Base-by-base conservation (phyloP, 2,888 invertebrate genomes). In the Leptopterna dolabrata region DNA sequence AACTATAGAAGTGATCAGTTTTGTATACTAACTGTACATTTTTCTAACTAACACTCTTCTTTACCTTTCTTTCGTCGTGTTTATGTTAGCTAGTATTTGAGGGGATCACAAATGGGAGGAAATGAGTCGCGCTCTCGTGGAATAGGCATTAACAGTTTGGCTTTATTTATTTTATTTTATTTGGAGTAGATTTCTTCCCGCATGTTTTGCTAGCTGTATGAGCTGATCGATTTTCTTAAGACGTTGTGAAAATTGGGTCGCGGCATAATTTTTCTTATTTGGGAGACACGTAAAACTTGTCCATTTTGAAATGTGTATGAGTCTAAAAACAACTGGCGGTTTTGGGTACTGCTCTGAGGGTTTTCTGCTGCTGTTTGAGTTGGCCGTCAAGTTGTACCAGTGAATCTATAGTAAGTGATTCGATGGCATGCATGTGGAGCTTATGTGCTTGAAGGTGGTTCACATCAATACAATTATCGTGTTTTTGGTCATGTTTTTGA, bases 21-120 rank as follows among this genome's bases (percentile, higher is more conserved):
- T 85, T 85, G 85, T 73, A 29, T 71, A 85, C 85, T 85, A 85
- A 85, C 85, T 55, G 85, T 85, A 73, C 36, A 73, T 16, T 76
- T 36, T 85, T 85, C 36, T 29, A 43, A 85, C 85, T 85, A 85
- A 85, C 85, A 85, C 36, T 85, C 63, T 83, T 83, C 83, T n/a
- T 19, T 43, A 41, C 43, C 47, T 83, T 36, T 70, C 71, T 63
- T 83, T 43, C 24, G 7, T 45, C 16, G 43, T 19, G 11, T 24
- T 43, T 45, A 16, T 78, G 36, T 14, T 78, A 45, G 19, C 36
- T 76, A n/a, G 16, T 4, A 11, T 63, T 63, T 13, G 0, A 24
- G 27, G 27, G 4, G 13, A 11, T 24, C 63, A 11, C 2, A 63
- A 24, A 19, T 63, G 63, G 11, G 1, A 4, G 24, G 36, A 45